A percentile compares a stretch with the other conserved stretches of the same genome.
phyloP scores from a whole-genome alignment of 1,140 invertebrate species.

The Drosophila ambigua region DNA sequence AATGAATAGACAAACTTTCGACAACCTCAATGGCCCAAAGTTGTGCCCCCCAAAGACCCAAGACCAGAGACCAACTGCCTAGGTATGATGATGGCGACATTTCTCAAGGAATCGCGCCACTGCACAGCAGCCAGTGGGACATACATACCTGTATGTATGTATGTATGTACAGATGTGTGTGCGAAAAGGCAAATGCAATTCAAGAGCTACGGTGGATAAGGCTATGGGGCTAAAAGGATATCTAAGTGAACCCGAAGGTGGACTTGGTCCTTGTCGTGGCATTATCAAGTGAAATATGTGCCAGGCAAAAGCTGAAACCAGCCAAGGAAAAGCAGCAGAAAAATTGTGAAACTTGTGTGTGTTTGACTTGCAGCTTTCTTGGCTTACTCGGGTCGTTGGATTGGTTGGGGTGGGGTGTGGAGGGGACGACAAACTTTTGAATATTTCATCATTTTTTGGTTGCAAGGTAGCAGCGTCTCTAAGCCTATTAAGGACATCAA shows the following conservation, averaged over 20 bases:
- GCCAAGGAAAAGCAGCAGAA: constrained; percentile 32
- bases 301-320: constrained; percentile 2
- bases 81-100: constrained; percentile 30
- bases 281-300: constrained; percentile 64
- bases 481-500: constrained; percentile 83
- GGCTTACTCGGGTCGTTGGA: constrained; percentile 19
- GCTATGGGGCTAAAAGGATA: constrained; percentile 48
- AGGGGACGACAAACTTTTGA: constrained; percentile 56
- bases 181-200: constrained; percentile 65
- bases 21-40: constrained; percentile 78
- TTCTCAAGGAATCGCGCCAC: constrained; percentile 34
- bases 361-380: constrained; percentile 78
- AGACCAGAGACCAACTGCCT: too few relatives aligned
- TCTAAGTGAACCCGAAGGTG: constrained; percentile 22
- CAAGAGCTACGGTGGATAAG: constrained; percentile 35
- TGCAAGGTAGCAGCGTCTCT: constrained; percentile 57
- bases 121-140: neutral
- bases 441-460: constrained; percentile 73
- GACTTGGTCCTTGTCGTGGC: constrained; percentile 41
- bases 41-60: constrained; percentile 15
- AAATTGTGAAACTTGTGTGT: constrained; percentile 69
- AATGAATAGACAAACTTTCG: constrained; percentile 81
- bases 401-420: too few relatives aligned
- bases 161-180: too few relatives aligned
- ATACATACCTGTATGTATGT: too few relatives aligned